phyloP scores from a whole-genome alignment of 30 jellyfish, hydroid and myxozoan species.

The Turritopsis rubra region DNA sequence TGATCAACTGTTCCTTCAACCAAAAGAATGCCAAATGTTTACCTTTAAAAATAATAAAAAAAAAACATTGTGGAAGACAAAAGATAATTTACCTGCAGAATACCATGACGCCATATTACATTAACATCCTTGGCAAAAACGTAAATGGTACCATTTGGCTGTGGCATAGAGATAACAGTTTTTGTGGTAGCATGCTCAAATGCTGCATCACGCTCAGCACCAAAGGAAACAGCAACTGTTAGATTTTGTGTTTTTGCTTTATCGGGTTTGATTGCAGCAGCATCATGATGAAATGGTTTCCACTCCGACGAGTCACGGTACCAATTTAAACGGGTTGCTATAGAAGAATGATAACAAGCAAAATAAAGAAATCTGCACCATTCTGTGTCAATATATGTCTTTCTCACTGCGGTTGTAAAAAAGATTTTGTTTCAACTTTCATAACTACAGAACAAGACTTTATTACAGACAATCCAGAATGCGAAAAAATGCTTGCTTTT shows the following conservation, averaged over 20 bases:
- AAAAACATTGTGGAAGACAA: no score
- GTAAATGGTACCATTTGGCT: constrained; percentile 38
- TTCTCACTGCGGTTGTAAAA: no score
- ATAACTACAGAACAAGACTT: no score
- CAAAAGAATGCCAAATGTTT: background rate
- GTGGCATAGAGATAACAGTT: constrained; percentile 38
- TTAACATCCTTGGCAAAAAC: constrained; percentile 35
- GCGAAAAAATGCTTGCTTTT: no score
- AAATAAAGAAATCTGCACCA: no score
- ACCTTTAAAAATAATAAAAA: no score
- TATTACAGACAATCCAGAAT: no score
- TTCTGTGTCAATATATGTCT: no score
- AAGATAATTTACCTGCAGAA: constrained; percentile 27
- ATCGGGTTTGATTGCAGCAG: constrained; percentile 43
- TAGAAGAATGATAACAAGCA: no score
- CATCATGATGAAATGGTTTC: constrained; percentile 50
- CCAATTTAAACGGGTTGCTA: constrained; percentile 42
- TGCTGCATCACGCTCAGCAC: constrained; percentile 47
- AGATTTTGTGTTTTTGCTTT: constrained; percentile 35
- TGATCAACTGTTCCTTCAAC: no score
- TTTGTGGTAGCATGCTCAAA: constrained; percentile 43
- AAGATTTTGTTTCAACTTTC: no score
- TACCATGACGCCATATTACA: constrained; percentile 42
- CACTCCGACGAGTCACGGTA: constrained; percentile 42
- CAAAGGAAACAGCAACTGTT: constrained; percentile 46